Evolutionary conservation across 2,888 invertebrate genomes (phyloP).

Genomic region (Pecten maximus): DNA sequence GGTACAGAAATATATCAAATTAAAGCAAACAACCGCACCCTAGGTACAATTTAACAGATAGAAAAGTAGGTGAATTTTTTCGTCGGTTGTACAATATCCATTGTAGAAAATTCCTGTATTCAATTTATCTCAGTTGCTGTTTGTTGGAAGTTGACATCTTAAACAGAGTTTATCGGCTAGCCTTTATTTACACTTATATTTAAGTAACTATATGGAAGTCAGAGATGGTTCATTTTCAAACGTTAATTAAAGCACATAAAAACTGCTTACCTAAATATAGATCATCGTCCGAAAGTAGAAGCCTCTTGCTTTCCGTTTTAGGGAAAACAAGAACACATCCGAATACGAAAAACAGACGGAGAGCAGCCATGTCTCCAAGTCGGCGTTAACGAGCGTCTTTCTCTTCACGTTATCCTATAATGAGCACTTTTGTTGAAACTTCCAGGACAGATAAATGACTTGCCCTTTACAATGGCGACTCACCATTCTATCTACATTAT

Average conservation of each 20-base stretch:
- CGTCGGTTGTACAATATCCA: too few species aligned
- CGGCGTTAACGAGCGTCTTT: not conserved
- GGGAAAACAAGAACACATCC: not conserved
- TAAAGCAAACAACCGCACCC: too few species aligned
- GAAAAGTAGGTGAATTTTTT: too few species aligned
- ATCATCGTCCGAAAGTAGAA: conserved; percentile 8
- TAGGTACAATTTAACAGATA: too few species aligned
- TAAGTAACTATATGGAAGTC: too few species aligned
- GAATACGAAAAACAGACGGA: not conserved
- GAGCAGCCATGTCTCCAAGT: not conserved
- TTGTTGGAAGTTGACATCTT: too few species aligned
- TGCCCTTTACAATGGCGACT: not conserved
- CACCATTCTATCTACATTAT: not conserved
- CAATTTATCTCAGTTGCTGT: too few species aligned
- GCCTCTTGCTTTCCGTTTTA: not conserved
- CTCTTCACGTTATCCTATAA: not conserved
- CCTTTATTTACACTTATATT: too few species aligned
- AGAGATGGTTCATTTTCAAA: too few species aligned
- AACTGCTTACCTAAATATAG: not conserved
- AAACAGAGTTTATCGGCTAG: too few species aligned
- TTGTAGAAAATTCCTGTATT: too few species aligned
- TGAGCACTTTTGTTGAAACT: not conserved
- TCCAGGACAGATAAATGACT: not conserved
- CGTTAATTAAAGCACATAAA: not conserved
- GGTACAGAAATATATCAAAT: too few species aligned